Percentiles rank a stretch among this genome's conserved stretches.
phyloP scores from a whole-genome alignment of 2,888 invertebrate species.

The Caradrina clavipalpis region DNA sequence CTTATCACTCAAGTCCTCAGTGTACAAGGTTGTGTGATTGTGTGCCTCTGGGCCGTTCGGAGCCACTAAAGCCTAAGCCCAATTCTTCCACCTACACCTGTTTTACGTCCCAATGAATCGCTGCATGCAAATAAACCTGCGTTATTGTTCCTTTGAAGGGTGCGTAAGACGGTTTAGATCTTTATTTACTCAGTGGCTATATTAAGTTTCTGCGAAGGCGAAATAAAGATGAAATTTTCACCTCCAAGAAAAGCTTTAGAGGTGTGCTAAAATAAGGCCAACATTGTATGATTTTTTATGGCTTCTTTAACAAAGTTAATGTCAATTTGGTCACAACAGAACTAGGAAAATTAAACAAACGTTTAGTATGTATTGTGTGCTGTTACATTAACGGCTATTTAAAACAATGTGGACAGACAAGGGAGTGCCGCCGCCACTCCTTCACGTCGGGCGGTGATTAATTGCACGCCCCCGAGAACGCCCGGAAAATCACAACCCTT shows the following conservation, averaged over 20 bases:
- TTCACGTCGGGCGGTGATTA: slow-evolving; percentile 80
- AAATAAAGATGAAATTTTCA: slow-evolving; percentile 55
- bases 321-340: slow-evolving; percentile 5
- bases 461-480: slow-evolving; percentile 82
- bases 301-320: background rate
- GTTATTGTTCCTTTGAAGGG: slow-evolving; percentile 82
- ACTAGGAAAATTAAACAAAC: slow-evolving; percentile 11
- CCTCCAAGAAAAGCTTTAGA: slow-evolving; percentile 27
- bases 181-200: slow-evolving; percentile 68
- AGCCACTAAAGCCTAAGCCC: slow-evolving; percentile 76
- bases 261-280: slow-evolving; percentile 9
- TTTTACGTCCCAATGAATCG: slow-evolving; percentile 85
- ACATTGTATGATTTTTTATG: slow-evolving; percentile 6
- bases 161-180: slow-evolving; percentile 70
- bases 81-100: slow-evolving; percentile 82
- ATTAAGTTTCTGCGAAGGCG: slow-evolving; percentile 56
- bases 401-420: slow-evolving; percentile 70
- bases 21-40: slow-evolving; percentile 73
- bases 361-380: slow-evolving; percentile 29
- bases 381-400: slow-evolving; percentile 57
- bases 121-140: slow-evolving; percentile 82
- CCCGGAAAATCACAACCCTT: slow-evolving; percentile 90
- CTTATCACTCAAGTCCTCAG: slow-evolving; percentile 44
- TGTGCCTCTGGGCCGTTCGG: slow-evolving; percentile 60
- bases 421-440: slow-evolving; percentile 76